Conservation (phyloP, 1,140 invertebrate genomes). For the Stenopsyche tienmushanensis region DNA sequence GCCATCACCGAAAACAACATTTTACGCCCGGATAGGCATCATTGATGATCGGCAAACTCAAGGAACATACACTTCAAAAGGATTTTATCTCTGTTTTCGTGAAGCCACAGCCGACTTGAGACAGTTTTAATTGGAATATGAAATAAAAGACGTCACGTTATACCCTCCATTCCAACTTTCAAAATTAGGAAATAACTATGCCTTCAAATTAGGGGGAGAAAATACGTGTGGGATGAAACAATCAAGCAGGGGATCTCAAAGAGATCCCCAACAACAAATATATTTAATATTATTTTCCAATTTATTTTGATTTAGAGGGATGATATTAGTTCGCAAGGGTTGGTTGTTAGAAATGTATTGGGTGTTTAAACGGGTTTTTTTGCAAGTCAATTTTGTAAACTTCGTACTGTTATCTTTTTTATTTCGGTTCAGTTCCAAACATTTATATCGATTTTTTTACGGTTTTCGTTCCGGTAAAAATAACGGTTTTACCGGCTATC, state of each 20-base stretch:
- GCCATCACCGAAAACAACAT: slow-evolving; percentile 3
- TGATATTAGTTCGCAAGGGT: too few species aligned
- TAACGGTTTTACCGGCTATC: too few species aligned
- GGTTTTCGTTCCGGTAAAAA: too few species aligned
- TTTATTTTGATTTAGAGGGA: too few species aligned
- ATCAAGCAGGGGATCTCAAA: slow-evolving; percentile 20
- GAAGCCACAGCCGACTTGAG: slow-evolving; percentile 1
- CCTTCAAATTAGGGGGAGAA: slow-evolving; percentile 16
- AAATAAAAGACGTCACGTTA: slow-evolving; percentile 23
- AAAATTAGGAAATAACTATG: slow-evolving; percentile 20
- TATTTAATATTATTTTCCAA: too few species aligned
- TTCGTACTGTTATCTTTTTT: too few species aligned
- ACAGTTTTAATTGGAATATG: slow-evolving; percentile 23
- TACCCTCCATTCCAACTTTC: slow-evolving; percentile 18
- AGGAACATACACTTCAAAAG: slow-evolving; percentile 3
- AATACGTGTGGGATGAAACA: slow-evolving; percentile 19
- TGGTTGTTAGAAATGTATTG: too few species aligned
- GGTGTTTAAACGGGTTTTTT: too few species aligned
- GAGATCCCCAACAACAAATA: too few species aligned
- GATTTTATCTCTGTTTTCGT: slow-evolving; percentile 9
- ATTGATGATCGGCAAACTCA: not conserved
- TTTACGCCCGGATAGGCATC: slow-evolving; percentile 6
- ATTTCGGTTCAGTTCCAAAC: too few species aligned
- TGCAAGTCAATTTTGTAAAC: too few species aligned
- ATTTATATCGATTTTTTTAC: too few species aligned